A percentile compares a stretch with the other conserved stretches of the same genome.
Evolutionary conservation across 1,140 invertebrate genomes (phyloP).

Genomic region (Galleria mellonella): DNA sequence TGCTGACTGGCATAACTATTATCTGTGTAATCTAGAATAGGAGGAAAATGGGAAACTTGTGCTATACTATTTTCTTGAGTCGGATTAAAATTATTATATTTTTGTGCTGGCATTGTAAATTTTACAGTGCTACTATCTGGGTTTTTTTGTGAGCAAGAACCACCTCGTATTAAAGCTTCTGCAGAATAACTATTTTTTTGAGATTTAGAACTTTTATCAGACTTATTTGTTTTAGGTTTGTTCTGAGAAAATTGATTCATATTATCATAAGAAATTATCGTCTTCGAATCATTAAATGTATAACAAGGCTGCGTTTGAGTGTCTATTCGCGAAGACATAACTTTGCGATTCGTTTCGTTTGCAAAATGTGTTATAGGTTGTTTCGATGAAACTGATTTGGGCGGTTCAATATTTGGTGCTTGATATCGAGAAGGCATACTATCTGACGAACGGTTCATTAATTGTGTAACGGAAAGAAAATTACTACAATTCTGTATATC

Average conservation of each 20-base stretch:
- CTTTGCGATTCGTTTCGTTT: slow-evolving; percentile 43
- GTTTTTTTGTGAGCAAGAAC: slow-evolving; percentile 54
- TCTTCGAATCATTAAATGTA: slow-evolving; percentile 51
- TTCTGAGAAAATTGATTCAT: slow-evolving; percentile 40
- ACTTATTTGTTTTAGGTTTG: slow-evolving; percentile 47
- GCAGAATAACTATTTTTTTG: slow-evolving; percentile 66
- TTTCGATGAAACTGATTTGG: slow-evolving; percentile 35
- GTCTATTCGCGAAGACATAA: slow-evolving; percentile 33
- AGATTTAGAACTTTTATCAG: slow-evolving; percentile 52
- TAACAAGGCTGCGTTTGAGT: slow-evolving; percentile 49
- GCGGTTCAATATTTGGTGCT: slow-evolving; percentile 29
- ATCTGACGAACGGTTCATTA: slow-evolving; percentile 64
- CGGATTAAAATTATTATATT: slow-evolving; percentile 51
- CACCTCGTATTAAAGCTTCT: slow-evolving; percentile 58
- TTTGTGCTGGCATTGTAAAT: slow-evolving; percentile 46
- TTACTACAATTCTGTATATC: slow-evolving; percentile 59
- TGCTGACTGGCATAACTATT: slow-evolving; percentile 56
- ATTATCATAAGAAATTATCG: slow-evolving; percentile 37
- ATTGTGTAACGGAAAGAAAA: slow-evolving; percentile 61
- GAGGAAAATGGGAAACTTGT: slow-evolving; percentile 64
- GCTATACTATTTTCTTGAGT: slow-evolving; percentile 51
- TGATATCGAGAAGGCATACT: slow-evolving; percentile 46
- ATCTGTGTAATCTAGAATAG: slow-evolving; percentile 61
- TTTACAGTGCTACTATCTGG: slow-evolving; percentile 40
- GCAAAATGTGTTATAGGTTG: slow-evolving; percentile 34